Percentiles rank a stretch among this genome's conserved stretches.
Evolutionary conservation across 2,113 vertebrate genomes (phyloP).

Genomic region (Halichoerus grypus): DNA sequence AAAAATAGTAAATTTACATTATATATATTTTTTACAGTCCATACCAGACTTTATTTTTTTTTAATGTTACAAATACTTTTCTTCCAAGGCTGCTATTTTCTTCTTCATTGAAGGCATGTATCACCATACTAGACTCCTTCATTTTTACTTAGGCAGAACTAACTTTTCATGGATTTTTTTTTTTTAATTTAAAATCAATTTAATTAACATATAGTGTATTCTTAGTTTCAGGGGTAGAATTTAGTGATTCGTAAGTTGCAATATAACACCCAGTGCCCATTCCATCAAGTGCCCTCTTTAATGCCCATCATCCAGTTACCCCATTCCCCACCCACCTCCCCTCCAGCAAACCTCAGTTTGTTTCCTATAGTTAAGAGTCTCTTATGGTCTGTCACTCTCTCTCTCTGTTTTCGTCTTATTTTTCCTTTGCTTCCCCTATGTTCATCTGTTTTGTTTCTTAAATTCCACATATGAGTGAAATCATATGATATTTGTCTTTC

Average conservation of each 20-base stretch:
- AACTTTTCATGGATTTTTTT: conserved; percentile 11
- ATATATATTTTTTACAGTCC: background rate
- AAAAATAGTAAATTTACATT: background rate
- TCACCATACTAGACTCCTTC: background rate
- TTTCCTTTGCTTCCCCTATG: no score
- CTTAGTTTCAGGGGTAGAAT: background rate
- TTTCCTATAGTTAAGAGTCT: background rate
- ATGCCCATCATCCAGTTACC: background rate
- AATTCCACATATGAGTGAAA: no score
- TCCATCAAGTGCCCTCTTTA: background rate
- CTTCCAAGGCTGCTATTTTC: background rate
- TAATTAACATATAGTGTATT: background rate
- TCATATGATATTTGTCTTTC: no score
- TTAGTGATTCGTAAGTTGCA: background rate
- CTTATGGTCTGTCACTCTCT: no score
- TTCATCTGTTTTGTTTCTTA: no score
- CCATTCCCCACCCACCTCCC: background rate
- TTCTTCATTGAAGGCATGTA: background rate
- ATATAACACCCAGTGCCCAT: background rate
- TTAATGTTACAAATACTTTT: background rate
- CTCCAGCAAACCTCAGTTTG: background rate
- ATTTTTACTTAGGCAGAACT: background rate
- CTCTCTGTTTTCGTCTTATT: no score
- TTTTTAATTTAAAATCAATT: background rate
- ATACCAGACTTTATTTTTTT: background rate